Conservation (phyloP, 1,140 invertebrate species). For the Zophobas atratus region DNA sequence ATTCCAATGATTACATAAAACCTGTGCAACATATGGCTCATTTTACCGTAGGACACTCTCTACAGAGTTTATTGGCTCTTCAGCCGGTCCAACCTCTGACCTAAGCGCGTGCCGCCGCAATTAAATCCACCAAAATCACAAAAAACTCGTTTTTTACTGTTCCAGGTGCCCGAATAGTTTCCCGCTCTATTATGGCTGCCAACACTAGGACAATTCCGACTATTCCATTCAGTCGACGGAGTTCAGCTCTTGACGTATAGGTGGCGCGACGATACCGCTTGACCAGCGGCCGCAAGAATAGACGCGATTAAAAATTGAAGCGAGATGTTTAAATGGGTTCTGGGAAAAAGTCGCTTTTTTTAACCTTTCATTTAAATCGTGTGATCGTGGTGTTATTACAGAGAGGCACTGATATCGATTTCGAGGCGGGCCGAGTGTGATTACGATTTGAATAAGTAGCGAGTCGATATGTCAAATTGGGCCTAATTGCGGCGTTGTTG, state of each 20-base stretch:
- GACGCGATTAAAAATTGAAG: slow-evolving; percentile 8
- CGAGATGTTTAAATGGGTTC: slow-evolving; percentile 3
- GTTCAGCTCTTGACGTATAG: slow-evolving; percentile 51
- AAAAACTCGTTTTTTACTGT: slow-evolving; percentile 13
- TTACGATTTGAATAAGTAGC: slow-evolving; percentile 28
- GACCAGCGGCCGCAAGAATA: background rate
- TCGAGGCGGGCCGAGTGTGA: slow-evolving; percentile 11
- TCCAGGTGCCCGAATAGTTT: background rate
- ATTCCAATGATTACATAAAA: slow-evolving; percentile 55
- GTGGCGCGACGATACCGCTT: slow-evolving; percentile 44
- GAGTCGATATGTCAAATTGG: slow-evolving; percentile 8
- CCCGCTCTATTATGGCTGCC: slow-evolving; percentile 13
- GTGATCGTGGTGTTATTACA: slow-evolving; percentile 2
- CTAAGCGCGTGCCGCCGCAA: slow-evolving; percentile 55
- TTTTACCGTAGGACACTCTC: slow-evolving; percentile 42
- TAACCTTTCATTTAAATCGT: slow-evolving; percentile 30
- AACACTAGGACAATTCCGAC: slow-evolving; percentile 32
- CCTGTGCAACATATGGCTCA: slow-evolving; percentile 54
- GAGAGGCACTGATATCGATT: slow-evolving; percentile 6
- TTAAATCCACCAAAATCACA: slow-evolving; percentile 57
- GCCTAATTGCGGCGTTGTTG: slow-evolving; percentile 25
- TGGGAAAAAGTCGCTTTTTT: slow-evolving; percentile 19
- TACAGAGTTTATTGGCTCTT: slow-evolving; percentile 53
- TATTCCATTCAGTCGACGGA: slow-evolving; percentile 42
- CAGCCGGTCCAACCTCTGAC: slow-evolving; percentile 42